phyloP scores from a whole-genome alignment of 2,113 vertebrate genomes.

The Rissa tridactyla region DNA sequence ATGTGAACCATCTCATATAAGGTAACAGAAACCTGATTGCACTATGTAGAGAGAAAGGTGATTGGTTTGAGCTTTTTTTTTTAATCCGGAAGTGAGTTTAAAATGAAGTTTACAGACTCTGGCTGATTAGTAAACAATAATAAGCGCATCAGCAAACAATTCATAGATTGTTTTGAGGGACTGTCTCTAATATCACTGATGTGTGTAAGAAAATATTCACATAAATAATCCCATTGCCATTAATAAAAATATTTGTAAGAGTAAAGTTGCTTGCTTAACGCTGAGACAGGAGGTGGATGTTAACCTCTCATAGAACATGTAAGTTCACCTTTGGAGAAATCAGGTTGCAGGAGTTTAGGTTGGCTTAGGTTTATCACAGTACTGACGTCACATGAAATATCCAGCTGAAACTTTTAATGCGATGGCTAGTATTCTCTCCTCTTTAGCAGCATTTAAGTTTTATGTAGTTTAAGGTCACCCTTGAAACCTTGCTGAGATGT shows the following conservation, averaged over 20 bases:
- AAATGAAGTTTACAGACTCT: neutral
- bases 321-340: neutral
- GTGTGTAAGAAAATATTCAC: neutral
- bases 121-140: neutral
- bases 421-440: neutral
- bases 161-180: neutral
- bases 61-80: neutral
- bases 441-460: neutral
- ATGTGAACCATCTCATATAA: neutral
- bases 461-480: neutral
- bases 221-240: neutral
- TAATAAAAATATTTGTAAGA: neutral
- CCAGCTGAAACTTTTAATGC: neutral
- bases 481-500: neutral
- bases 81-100: neutral
- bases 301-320: neutral
- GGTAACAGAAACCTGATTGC: neutral
- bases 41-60: neutral
- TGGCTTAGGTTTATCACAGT: neutral
- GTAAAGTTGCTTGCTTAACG: neutral
- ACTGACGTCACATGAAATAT: neutral
- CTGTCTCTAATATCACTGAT: neutral
- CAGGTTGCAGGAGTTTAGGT: neutral
- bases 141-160: neutral
- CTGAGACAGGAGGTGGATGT: neutral